Evolutionary conservation across 2,888 invertebrate genomes (phyloP).

Genomic region (Ichneumon xanthorius): DNA sequence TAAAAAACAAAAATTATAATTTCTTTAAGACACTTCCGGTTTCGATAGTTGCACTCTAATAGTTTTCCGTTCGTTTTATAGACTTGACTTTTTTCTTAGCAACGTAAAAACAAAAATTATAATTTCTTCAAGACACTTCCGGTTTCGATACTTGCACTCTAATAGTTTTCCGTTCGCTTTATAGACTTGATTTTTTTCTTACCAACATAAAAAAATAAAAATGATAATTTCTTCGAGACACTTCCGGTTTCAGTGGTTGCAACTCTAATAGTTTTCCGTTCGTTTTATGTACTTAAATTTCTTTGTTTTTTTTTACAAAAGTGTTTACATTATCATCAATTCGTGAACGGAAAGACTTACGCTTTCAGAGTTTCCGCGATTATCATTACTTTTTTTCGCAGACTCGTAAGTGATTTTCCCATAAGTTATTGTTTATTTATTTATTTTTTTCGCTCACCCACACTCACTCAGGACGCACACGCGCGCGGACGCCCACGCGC

Average conservation of each 20-base stretch:
- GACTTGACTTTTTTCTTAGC: neutral
- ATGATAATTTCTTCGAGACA: neutral
- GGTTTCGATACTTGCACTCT: neutral
- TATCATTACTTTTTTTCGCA: constrained; percentile 35
- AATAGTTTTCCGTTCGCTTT: neutral
- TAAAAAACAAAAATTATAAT: too few relatives aligned
- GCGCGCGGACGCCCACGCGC: neutral
- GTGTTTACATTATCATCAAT: neutral
- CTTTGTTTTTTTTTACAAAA: neutral
- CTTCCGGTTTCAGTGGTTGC: neutral
- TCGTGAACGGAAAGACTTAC: constrained; percentile 41
- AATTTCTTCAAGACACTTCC: neutral
- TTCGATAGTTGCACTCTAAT: too few relatives aligned
- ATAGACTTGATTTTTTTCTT: neutral
- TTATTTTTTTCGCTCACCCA: constrained; percentile 14
- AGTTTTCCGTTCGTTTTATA: too few relatives aligned
- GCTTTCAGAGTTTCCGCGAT: constrained; percentile 56
- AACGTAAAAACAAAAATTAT: neutral
- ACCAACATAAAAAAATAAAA: too few relatives aligned
- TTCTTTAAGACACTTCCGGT: too few relatives aligned
- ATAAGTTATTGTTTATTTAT: neutral
- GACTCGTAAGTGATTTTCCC: neutral
- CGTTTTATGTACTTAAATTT: neutral
- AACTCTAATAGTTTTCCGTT: neutral
- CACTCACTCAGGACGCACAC: constrained; percentile 25